These are phyloP conservation scores for Meda fulgida DNA, from an alignment of 2,797 vertebrate species.

Conservation along the genomic window DNA sequence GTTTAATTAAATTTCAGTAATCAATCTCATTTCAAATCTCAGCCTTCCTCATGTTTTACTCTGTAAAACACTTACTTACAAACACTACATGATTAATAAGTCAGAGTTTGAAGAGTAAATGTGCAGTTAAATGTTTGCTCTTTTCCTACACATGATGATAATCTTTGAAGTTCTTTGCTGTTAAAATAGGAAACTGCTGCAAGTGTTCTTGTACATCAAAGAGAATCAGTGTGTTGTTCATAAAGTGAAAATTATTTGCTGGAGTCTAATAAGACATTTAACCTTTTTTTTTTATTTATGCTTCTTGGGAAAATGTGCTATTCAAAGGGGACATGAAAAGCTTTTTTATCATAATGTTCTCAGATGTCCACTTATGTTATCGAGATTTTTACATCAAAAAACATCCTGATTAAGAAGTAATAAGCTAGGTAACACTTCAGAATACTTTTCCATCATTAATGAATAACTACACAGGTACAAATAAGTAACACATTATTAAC, in stretches of 20 bases:
- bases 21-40: neutral
- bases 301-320: neutral
- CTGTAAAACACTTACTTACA: neutral
- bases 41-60: neutral
- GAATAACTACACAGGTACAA: too few species aligned
- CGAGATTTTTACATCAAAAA: neutral
- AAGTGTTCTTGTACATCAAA: neutral
- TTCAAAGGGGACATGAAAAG: neutral
- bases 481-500: too few species aligned
- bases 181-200: neutral
- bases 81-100: neutral
- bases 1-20: neutral
- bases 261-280: neutral
- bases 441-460: too few species aligned
- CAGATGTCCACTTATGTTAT: neutral
- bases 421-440: neutral
- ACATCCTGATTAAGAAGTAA: neutral
- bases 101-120: neutral
- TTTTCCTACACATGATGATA: neutral
- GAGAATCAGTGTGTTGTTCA: conserved; percentile 11
- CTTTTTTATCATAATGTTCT: neutral
- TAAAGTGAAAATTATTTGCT: conserved; percentile 1
- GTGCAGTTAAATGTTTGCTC: conserved; percentile 8
- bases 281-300: neutral
- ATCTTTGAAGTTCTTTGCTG: neutral